These are phyloP conservation scores for Globicephala melas DNA, from an alignment of 2,113 vertebrate species.

Conservation along the genomic window DNA sequence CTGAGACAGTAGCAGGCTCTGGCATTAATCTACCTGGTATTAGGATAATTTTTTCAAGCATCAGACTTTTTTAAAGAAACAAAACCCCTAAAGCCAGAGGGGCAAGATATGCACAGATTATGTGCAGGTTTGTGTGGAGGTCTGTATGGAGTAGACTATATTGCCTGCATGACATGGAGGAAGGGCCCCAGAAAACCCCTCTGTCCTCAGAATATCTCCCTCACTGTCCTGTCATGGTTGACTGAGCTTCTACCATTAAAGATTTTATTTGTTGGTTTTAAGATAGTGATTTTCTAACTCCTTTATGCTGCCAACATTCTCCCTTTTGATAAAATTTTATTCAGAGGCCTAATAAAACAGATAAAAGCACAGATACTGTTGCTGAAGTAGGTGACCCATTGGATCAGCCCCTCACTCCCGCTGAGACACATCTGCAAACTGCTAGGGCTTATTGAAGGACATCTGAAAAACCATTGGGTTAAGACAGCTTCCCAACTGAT, in stretches of 20 bases:
- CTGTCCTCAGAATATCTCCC: neutral
- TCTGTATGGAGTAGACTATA: neutral
- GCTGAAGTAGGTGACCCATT: neutral
- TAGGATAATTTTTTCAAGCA: neutral
- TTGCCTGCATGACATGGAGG: rapidly evolving
- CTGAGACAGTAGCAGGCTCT: neutral
- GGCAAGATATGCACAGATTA: neutral
- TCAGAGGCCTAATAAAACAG: neutral
- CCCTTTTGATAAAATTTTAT: neutral
- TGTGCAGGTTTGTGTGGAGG: neutral
- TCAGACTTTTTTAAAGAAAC: conserved; percentile 7
- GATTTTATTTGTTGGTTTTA: neutral
- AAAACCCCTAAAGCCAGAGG: neutral
- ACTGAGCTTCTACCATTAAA: neutral
- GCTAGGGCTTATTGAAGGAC: neutral
- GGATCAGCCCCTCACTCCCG: neutral
- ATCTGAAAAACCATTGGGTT: neutral
- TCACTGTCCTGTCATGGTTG: neutral
- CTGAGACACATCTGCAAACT: neutral
- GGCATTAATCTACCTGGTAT: neutral
- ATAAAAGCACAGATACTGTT: neutral
- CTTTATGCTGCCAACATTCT: neutral
- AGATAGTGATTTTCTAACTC: neutral
- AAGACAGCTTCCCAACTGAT: neutral
- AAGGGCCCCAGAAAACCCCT: neutral